phyloP scores from a whole-genome alignment of 2,113 vertebrate genomes.

The Erpornis zantholeuca region DNA sequence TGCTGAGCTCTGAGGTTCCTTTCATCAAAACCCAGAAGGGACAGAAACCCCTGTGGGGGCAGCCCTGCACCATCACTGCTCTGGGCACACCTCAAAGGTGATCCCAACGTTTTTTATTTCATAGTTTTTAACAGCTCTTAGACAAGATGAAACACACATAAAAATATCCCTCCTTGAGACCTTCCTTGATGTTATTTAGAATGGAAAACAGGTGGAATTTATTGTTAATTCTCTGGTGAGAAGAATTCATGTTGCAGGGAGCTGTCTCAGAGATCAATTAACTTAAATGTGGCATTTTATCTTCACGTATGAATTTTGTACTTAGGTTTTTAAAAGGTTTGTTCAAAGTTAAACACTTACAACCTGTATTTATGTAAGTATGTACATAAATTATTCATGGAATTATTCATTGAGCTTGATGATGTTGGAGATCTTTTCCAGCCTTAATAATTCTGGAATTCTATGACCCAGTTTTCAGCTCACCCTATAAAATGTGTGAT shows the following conservation, averaged over 20 bases:
- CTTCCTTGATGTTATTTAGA: background rate
- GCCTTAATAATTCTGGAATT: background rate
- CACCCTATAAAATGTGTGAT: background rate
- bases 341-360: background rate
- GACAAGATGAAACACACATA: background rate
- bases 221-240: background rate
- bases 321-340: background rate
- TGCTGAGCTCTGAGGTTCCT: background rate
- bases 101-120: background rate
- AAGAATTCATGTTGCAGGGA: background rate
- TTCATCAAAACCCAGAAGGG: fast-evolving
- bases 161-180: background rate
- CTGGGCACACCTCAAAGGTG: background rate
- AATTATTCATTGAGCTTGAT: background rate
- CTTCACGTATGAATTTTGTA: background rate
- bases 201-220: background rate
- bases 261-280: background rate
- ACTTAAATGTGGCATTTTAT: background rate
- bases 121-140: background rate
- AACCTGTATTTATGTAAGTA: background rate
- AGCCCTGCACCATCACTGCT: background rate
- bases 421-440: background rate
- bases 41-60: background rate
- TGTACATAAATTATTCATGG: background rate
- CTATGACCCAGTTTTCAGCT: background rate